Percentiles rank a stretch among this genome's conserved stretches.
Evolutionary conservation across 92 coral and sea anemone species (phyloP).

Genomic region (Diadumene lineata): DNA sequence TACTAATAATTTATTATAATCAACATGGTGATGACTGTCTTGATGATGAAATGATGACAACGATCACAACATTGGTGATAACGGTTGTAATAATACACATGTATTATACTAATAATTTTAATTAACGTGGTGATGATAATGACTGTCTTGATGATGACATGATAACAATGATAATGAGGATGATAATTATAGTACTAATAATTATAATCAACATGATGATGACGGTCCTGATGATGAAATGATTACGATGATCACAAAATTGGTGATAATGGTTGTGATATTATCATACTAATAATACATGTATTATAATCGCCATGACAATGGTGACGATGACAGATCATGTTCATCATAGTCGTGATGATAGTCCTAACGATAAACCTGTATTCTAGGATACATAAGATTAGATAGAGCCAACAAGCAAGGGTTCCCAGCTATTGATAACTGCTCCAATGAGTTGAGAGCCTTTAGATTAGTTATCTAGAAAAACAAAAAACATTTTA

Average conservation of each 20-base stretch:
- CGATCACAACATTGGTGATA: too few species aligned
- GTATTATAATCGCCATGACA: neutral
- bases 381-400: constrained; percentile 51
- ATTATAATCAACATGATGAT: neutral
- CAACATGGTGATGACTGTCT: too few species aligned
- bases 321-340: neutral
- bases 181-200: too few species aligned
- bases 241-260: neutral
- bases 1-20: neutral
- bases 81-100: too few species aligned
- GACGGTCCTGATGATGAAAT: neutral
- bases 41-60: too few species aligned
- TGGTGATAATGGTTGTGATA: neutral
- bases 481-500: neutral
- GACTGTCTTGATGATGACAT: neutral
- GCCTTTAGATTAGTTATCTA: constrained; percentile 58
- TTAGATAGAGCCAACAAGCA: constrained; percentile 57
- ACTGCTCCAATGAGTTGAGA: constrained; percentile 72
- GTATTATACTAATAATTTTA: too few species aligned
- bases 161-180: neutral
- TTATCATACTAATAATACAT: neutral
- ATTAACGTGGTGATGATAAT: too few species aligned
- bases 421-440: constrained; percentile 74
- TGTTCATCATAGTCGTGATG: neutral
- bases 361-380: neutral